phyloP scores from a whole-genome alignment of 2,113 vertebrate species.

The Dipodomys merriami region DNA sequence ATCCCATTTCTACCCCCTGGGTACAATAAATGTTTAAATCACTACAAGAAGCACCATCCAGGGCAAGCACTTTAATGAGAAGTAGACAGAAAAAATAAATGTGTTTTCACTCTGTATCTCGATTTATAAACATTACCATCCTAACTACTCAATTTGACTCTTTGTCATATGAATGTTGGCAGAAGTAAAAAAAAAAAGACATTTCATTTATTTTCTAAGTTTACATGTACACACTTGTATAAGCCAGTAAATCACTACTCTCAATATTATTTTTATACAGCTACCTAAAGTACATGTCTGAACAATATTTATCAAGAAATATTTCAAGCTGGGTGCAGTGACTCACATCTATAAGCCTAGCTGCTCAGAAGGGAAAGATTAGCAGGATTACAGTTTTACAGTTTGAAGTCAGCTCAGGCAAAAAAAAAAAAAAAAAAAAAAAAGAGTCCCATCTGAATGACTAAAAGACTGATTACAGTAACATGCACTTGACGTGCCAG shows the following conservation, averaged over 20 bases:
- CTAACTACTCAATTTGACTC: not conserved
- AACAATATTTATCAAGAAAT: not conserved
- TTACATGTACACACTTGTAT: not conserved
- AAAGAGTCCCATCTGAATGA: too few relatives aligned
- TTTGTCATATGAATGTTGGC: not conserved
- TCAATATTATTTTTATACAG: not conserved
- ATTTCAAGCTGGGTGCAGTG: not conserved
- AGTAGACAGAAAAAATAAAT: not conserved
- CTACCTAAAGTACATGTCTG: not conserved
- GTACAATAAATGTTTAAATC: slow-evolving; percentile 23
- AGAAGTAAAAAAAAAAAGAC: slow-evolving; percentile 44
- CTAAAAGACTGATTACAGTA: too few relatives aligned
- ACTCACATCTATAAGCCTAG: too few relatives aligned
- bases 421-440: too few relatives aligned
- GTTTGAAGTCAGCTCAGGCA: too few relatives aligned
- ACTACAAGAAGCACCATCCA: not conserved
- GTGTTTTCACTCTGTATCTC: slow-evolving; percentile 29
- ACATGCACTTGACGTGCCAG: too few relatives aligned
- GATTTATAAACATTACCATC: slow-evolving; percentile 7
- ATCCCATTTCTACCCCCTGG: not conserved
- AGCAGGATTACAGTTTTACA: too few relatives aligned
- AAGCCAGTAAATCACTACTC: not conserved
- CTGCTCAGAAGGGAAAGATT: too few relatives aligned
- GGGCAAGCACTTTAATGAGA: slow-evolving; percentile 10
- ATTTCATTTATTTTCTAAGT: slow-evolving; percentile 52